Percentiles rank a stretch among this genome's conserved stretches.
Conservation (phyloP, 2,113 vertebrate species). For the Xenopus borealis region DNA sequence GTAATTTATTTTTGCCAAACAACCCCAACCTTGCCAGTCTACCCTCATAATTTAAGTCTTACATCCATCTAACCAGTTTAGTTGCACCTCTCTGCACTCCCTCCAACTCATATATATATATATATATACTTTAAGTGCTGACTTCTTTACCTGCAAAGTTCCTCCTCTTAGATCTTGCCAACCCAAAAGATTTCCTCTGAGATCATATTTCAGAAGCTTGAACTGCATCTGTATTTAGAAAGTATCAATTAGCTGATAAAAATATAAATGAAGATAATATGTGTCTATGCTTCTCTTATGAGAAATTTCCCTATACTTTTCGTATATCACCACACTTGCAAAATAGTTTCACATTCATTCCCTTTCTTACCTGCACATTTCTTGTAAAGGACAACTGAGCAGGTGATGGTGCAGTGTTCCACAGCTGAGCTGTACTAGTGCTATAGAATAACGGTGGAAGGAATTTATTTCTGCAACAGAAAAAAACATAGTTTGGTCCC, state of each 20-base stretch:
- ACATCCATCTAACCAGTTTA: no score
- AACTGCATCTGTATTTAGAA: conserved; percentile 45
- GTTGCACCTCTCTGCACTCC: no score
- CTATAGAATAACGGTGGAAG: conserved; percentile 44
- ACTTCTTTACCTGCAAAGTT: conserved; percentile 46
- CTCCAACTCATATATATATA: no score
- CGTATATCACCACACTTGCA: no score
- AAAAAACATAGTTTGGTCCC: neutral
- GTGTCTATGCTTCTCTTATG: no score
- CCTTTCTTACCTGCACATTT: conserved; percentile 18
- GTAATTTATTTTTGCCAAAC: no score
- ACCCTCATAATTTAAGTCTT: no score
- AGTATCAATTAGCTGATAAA: neutral
- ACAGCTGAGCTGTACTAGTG: conserved; percentile 20
- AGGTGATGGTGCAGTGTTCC: conserved; percentile 6
- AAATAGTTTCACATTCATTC: no score
- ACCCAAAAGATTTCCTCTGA: conserved; percentile 48
- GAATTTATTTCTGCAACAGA: conserved; percentile 27
- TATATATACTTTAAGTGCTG: no score
- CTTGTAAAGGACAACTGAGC: conserved; percentile 41
- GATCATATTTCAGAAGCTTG: conserved; percentile 47
- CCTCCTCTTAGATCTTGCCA: conserved; percentile 48
- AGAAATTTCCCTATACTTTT: no score
- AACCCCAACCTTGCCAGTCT: no score
- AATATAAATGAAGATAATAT: no score